Conservation (phyloP, 2,888 invertebrate species). For the Chymomyza caudatula region DNA sequence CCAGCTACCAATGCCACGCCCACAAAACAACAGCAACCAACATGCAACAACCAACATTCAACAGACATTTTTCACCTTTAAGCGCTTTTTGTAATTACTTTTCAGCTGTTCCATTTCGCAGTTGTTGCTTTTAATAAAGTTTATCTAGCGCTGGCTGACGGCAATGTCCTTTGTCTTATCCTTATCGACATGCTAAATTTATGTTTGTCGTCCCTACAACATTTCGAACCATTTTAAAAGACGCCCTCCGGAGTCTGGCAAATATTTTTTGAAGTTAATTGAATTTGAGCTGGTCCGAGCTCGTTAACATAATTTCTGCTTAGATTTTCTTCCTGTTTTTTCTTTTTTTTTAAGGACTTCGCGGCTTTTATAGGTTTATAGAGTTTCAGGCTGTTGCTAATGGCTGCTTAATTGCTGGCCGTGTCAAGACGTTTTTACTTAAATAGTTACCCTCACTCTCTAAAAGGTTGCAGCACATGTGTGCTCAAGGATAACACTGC, state of each 20-base stretch:
- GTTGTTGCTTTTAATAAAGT: conserved; percentile 63
- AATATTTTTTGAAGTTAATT: conserved; percentile 72
- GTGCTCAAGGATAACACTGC: no score
- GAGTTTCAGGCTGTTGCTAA: conserved; percentile 34
- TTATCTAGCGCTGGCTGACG: conserved; percentile 49
- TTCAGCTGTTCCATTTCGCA: conserved; percentile 47
- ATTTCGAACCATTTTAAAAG: no score
- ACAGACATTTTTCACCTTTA: conserved; percentile 61
- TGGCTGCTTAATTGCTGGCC: conserved; percentile 51
- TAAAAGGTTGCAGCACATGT: conserved; percentile 34
- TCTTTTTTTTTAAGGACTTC: background rate
- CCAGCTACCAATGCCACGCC: background rate
- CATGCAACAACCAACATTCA: background rate
- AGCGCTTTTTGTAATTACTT: conserved; percentile 69
- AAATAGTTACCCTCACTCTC: no score
- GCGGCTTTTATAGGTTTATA: conserved; percentile 1
- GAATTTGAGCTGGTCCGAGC: conserved; percentile 59
- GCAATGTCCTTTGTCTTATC: conserved; percentile 60
- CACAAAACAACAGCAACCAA: conserved; percentile 1
- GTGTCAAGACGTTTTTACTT: conserved; percentile 46
- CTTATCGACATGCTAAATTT: conserved; percentile 69
- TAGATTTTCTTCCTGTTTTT: conserved; percentile 16
- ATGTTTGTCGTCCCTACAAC: conserved; percentile 45
- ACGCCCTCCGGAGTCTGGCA: conserved; percentile 51
- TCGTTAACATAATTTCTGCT: conserved; percentile 55